These are phyloP conservation scores for Pseudanteris insignis DNA, from an alignment of 2,888 invertebrate species.

Conservation along the genomic window DNA sequence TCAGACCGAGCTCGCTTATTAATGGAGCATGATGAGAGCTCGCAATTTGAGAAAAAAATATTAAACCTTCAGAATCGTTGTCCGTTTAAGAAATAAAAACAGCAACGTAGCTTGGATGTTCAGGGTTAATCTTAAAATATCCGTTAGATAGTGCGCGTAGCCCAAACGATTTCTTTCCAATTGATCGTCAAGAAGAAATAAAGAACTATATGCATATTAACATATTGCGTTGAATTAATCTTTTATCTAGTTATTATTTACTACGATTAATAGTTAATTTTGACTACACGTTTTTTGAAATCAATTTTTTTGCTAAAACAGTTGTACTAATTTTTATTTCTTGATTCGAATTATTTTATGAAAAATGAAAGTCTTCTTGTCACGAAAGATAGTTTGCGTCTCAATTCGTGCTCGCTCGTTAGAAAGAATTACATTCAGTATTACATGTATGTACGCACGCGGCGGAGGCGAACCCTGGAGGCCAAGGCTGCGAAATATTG, in stretches of 20 bases:
- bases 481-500: conserved; percentile 12
- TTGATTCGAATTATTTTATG: no score
- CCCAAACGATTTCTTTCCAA: no score
- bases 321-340: no score
- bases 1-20: no score
- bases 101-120: conserved; percentile 37
- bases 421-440: conserved; percentile 36
- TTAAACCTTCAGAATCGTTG: conserved; percentile 21
- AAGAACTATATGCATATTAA: no score
- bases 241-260: no score
- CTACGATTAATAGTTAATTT: no score
- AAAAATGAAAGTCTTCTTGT: not conserved
- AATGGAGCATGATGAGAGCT: no score
- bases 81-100: conserved; percentile 14
- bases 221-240: no score
- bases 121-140: conserved; percentile 30
- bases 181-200: no score
- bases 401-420: conserved; percentile 5
- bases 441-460: conserved; percentile 21
- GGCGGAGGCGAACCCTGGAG: not conserved
- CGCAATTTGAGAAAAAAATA: conserved; percentile 38
- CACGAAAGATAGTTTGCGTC: conserved; percentile 5
- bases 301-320: no score
- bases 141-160: conserved; percentile 29
- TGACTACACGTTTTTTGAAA: no score